Conservation (phyloP, 2,888 invertebrate genomes). For the Thalpophila matura region DNA sequence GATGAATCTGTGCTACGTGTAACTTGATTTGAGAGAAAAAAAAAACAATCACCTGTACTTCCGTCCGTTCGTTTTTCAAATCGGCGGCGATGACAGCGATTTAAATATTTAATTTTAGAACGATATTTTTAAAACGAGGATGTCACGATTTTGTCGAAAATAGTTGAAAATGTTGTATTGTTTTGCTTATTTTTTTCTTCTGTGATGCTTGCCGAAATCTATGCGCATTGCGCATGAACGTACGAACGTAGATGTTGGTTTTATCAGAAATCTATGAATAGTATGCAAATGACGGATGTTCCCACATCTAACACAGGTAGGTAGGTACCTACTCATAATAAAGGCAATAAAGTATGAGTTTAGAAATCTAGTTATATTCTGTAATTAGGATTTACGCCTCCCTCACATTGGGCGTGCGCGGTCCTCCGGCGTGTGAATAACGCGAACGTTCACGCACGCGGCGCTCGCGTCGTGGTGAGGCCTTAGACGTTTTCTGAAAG, state of each 20-base stretch:
- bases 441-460: no score
- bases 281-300: constrained; percentile 15
- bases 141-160: constrained; percentile 62
- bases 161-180: constrained; percentile 49
- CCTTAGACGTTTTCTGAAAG: background rate
- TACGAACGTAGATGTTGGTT: constrained; percentile 19
- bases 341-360: no score
- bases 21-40: constrained; percentile 65
- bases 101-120: constrained; percentile 74
- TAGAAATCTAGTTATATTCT: no score
- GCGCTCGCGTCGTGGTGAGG: no score
- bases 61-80: constrained; percentile 75
- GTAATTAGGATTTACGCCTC: no score
- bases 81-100: constrained; percentile 67
- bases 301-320: constrained; percentile 1
- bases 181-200: constrained; percentile 49
- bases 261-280: constrained; percentile 25
- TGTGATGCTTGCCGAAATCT: constrained; percentile 56
- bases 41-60: constrained; percentile 77
- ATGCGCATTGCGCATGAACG: constrained; percentile 31
- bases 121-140: constrained; percentile 63
- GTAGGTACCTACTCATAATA: no score
- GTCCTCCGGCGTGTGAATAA: no score
- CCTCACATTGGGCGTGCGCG: no score
- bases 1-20: constrained; percentile 73